phyloP scores from a whole-genome alignment of 2,113 vertebrate genomes.

The Daphoenositta chrysoptera region DNA sequence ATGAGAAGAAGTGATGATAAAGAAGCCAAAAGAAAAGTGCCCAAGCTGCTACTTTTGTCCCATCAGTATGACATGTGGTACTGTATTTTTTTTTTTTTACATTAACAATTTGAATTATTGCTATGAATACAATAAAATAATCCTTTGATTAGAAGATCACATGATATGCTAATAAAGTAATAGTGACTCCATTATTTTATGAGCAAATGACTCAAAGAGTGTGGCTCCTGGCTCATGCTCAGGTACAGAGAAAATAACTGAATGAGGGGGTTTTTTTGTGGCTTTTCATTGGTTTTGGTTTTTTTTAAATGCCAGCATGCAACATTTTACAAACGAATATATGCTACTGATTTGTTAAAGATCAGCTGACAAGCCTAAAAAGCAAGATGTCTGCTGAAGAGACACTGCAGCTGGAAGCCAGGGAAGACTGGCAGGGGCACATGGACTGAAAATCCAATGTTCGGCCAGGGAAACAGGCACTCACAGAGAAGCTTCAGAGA shows the following conservation, averaged over 20 bases:
- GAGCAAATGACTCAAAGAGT: neutral
- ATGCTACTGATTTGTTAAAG: slow-evolving; percentile 2
- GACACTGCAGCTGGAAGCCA: neutral
- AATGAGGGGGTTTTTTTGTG: slow-evolving; percentile 23
- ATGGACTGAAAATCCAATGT: neutral
- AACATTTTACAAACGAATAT: neutral
- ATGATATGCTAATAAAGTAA: neutral
- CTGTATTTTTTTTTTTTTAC: neutral
- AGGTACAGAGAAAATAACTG: slow-evolving; percentile 49
- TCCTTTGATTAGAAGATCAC: neutral
- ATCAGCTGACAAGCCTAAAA: slow-evolving; percentile 2
- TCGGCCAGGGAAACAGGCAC: neutral
- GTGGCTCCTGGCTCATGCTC: neutral
- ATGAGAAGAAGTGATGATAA: neutral
- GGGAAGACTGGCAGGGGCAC: neutral
- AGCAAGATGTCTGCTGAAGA: neutral
- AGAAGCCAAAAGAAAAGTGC: neutral
- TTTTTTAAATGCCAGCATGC: neutral
- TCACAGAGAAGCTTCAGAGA: neutral
- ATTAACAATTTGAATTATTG: neutral
- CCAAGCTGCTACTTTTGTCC: neutral
- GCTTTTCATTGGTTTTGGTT: neutral
- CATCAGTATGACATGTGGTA: accelerated
- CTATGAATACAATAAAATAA: neutral
- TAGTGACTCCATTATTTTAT: slow-evolving; percentile 1